Evolutionary conservation across 2,797 vertebrate species (phyloP).

Genomic region (Microtus californicus): DNA sequence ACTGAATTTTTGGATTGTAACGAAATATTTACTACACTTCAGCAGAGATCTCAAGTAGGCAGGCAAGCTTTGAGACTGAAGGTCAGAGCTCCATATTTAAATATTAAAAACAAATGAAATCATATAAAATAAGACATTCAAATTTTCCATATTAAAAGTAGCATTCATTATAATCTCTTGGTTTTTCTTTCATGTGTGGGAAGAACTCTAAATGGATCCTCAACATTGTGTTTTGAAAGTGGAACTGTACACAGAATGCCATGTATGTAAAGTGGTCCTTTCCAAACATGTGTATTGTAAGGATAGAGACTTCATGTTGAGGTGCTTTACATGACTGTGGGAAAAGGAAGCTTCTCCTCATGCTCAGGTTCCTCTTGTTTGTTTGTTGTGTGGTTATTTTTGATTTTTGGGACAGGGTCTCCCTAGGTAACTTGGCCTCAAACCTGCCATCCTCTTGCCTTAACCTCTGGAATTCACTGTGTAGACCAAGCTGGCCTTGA

Average conservation of each 20-base stretch:
- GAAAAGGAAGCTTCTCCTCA: slow-evolving; percentile 25
- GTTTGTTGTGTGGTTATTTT: too few species aligned
- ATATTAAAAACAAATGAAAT: neutral
- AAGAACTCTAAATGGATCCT: neutral
- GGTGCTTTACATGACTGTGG: slow-evolving; percentile 23
- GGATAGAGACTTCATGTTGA: slow-evolving; percentile 34
- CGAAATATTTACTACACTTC: neutral
- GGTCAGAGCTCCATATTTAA: neutral
- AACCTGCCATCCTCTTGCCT: too few species aligned
- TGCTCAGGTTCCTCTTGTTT: neutral
- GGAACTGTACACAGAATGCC: neutral
- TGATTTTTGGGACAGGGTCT: too few species aligned
- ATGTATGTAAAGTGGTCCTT: neutral
- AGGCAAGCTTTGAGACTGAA: neutral
- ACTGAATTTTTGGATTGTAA: neutral
- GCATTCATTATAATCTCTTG: neutral
- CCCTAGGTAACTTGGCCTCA: too few species aligned
- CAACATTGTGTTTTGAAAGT: neutral
- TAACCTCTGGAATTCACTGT: too few species aligned
- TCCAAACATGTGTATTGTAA: slow-evolving; percentile 31
- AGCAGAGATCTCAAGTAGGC: neutral
- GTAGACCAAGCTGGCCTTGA: too few species aligned
- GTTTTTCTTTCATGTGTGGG: neutral
- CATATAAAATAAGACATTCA: slow-evolving; percentile 1
- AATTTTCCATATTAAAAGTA: slow-evolving; percentile 18